A percentile compares a stretch with the other conserved stretches of the same genome.
These are phyloP conservation scores for Lepidothrix coronata DNA, from an alignment of 2,113 vertebrate genomes.

Conservation along the genomic window DNA sequence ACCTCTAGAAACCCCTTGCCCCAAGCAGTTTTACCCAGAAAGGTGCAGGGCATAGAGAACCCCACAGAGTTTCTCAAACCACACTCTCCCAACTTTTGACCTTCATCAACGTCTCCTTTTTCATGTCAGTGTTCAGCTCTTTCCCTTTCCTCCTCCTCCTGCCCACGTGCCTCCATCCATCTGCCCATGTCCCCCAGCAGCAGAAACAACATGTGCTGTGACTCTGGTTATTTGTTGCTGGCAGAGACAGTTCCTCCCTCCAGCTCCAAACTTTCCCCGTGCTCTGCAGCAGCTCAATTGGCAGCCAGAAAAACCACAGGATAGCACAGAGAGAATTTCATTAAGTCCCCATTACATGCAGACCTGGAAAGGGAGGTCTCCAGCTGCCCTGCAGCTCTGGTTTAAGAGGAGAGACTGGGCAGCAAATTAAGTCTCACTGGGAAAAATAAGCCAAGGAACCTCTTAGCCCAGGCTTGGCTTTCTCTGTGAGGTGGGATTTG, in stretches of 20 bases:
- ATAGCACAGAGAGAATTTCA: neutral
- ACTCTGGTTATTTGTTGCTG: neutral
- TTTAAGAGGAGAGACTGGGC: neutral
- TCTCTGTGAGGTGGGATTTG: neutral
- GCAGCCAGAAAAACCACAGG: neutral
- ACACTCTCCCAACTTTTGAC: neutral
- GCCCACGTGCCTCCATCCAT: neutral
- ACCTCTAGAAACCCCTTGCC: neutral
- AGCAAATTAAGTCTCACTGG: neutral
- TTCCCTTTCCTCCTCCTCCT: neutral
- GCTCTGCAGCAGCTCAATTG: neutral
- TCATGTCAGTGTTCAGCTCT: neutral
- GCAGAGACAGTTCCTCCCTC: neutral
- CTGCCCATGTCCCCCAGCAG: neutral
- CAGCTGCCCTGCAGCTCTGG: rapidly evolving
- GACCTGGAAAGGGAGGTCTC: neutral
- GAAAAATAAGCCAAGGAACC: neutral
- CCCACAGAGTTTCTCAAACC: neutral
- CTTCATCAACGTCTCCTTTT: neutral
- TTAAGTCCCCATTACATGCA: rapidly evolving
- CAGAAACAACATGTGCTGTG: neutral
- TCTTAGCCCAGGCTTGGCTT: neutral
- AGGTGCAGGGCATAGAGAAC: neutral
- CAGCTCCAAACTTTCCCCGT: neutral
- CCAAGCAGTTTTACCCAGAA: neutral